Evolutionary conservation across 1,140 invertebrate genomes (phyloP), one percentile per base, ranked within the genome.

Genomic region (Monochamus saltuarius): DNA sequence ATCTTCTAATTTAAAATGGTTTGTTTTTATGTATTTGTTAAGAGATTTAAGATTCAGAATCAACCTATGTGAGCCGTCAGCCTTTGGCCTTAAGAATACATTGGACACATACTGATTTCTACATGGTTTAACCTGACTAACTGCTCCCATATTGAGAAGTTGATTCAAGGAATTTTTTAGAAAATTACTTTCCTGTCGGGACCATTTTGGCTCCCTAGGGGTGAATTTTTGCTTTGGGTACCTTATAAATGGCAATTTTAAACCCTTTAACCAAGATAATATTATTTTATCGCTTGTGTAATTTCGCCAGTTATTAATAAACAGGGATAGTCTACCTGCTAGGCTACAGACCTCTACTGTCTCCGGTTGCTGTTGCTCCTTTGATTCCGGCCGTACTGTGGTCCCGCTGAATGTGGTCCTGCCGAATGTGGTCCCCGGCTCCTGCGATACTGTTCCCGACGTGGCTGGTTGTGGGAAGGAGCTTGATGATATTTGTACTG

Each of bases 231-330:
- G 54, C 2, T 19, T 7, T 4, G 52, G 59, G 11, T 16, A 58
- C 14, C 6, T 7, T 17, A 34, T 22, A 34, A 62, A 62, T 7
- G 46, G 61, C 22, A 62, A 34, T 39, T 62, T 43, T n/a, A 35
- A 40, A 42, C 45, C 55, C 11, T 22, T 42, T 22, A 62, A 10
- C 51, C 50, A 50, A 19, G 55, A 59, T 6, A 62, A 11, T 14
- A 62, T 49, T 16, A 22, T 35, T 14, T 19, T 17, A 34, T 59
- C 19, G 2, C 13, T 34, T 29, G 61, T 59, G 16, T 51, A 13
- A 19, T 38, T 6, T 49, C 36, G 11, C 53, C 59, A 56, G 8
- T 37, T 39, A 34, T 6, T 4, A 9, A 6, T 35, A 43, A 22
- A 54, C 34, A 2, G 11, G 11, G 9, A 36, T 4, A 39, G 19